phyloP scores from a whole-genome alignment of 2,113 vertebrate species.

The Lasiurus borealis region DNA sequence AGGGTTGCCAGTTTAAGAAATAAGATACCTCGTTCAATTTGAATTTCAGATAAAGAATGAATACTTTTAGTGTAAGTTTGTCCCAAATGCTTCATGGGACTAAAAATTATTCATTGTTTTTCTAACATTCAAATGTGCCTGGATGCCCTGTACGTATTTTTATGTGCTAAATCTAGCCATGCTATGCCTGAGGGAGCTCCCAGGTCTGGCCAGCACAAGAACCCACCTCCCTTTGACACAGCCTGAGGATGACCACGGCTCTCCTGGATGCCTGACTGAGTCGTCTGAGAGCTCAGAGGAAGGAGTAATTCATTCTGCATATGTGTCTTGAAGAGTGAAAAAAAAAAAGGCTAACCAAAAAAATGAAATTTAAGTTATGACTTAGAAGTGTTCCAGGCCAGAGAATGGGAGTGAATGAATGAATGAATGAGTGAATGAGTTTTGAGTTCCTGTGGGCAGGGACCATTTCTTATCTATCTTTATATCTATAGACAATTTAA shows the following conservation, averaged over 20 bases:
- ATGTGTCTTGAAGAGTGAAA: neutral
- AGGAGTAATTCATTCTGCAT: neutral
- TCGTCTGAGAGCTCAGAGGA: slow-evolving; percentile 33
- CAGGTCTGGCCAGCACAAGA: neutral
- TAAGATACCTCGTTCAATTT: slow-evolving; percentile 11
- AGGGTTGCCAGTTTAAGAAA: slow-evolving; percentile 43
- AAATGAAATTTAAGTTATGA: neutral
- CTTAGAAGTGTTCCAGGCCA: slow-evolving; percentile 26
- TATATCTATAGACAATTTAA: neutral
- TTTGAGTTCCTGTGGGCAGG: neutral
- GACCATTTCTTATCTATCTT: slow-evolving; percentile 27
- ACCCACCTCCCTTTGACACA: neutral
- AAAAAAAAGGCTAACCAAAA: slow-evolving; percentile 43
- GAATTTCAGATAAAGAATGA: slow-evolving; percentile 28
- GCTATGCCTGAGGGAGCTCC: neutral
- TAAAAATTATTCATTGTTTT: slow-evolving; percentile 49
- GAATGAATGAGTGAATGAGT: neutral
- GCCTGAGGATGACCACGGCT: neutral
- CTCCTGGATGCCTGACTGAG: neutral
- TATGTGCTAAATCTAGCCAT: slow-evolving; percentile 39
- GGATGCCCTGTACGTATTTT: neutral
- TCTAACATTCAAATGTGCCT: slow-evolving; percentile 47
- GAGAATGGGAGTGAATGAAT: slow-evolving; percentile 12
- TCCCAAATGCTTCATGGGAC: neutral
- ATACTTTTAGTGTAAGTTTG: slow-evolving; percentile 16